These are phyloP conservation scores for Trichomalopsis sarcophagae DNA, from an alignment of 1,140 invertebrate genomes.

Conservation along the genomic window DNA sequence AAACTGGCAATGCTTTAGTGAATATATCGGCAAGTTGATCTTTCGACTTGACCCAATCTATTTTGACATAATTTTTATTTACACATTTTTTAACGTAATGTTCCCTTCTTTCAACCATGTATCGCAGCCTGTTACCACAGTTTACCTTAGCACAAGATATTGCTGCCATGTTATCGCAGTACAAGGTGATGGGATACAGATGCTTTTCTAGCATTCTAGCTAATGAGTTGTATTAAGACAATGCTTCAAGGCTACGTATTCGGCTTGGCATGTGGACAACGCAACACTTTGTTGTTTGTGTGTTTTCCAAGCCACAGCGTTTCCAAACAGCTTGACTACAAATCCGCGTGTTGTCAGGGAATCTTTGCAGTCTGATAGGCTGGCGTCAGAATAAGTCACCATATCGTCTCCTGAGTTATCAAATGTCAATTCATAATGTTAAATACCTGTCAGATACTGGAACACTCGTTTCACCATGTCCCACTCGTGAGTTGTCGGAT, in stretches of 20 bases:
- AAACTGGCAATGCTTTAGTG: not conserved
- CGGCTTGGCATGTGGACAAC: slow-evolving; percentile 1
- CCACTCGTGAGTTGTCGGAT: too few species aligned
- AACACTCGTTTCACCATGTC: too few species aligned
- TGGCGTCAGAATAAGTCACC: not conserved
- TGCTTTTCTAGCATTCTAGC: too few species aligned
- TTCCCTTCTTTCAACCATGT: not conserved
- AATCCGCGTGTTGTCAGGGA: not conserved
- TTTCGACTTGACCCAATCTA: too few species aligned
- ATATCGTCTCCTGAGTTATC: too few species aligned
- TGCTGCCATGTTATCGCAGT: too few species aligned
- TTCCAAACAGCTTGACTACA: not conserved
- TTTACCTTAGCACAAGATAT: too few species aligned
- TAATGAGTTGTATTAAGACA: not conserved
- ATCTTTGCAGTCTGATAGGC: not conserved
- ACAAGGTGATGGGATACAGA: too few species aligned
- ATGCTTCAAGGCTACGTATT: slow-evolving; percentile 7
- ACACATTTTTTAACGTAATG: slow-evolving; percentile 10
- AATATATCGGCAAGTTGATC: slow-evolving; percentile 15
- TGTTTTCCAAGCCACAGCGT: not conserved
- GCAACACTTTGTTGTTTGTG: not conserved
- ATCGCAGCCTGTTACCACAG: not conserved
- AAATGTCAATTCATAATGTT: too few species aligned
- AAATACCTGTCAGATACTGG: too few species aligned
- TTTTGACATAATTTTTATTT: not conserved